These are phyloP conservation scores for Menidia beryllina DNA, from an alignment of 2,113 vertebrate species.

Conservation along the genomic window DNA sequence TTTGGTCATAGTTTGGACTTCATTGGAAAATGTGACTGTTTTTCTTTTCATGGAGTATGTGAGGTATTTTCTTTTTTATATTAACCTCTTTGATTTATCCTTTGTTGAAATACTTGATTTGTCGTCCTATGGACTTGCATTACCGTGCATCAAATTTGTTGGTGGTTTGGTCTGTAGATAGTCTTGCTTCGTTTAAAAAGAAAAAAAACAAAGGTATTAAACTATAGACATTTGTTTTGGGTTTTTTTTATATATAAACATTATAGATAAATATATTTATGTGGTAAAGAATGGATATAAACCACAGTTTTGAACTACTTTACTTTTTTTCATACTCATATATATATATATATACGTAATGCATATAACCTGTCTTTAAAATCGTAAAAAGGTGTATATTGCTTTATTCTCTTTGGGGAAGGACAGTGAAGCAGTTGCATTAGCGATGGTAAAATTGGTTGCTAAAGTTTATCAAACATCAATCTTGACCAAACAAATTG, in stretches of 20 bases:
- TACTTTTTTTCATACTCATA: conserved; percentile 88
- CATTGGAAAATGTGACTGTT: conserved; percentile 88
- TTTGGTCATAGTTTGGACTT: conserved; percentile 79
- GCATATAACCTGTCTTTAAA: conserved; percentile 95
- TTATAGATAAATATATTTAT: conserved; percentile 90
- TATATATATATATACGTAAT: conserved; percentile 90
- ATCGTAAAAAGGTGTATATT: conserved; percentile 92
- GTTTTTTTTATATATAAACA: conserved; percentile 83
- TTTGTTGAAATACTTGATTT: conserved; percentile 86
- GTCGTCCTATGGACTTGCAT: conserved; percentile 92
- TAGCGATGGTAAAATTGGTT: conserved; percentile 87
- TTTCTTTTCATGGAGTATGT: conserved; percentile 83
- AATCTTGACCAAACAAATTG: conserved; percentile 80
- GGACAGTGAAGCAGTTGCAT: conserved; percentile 87
- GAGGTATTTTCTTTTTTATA: conserved; percentile 77
- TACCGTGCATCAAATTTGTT: conserved; percentile 93
- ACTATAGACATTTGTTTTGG: conserved; percentile 86
- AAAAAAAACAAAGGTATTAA: conserved; percentile 81
- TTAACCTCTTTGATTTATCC: conserved; percentile 78
- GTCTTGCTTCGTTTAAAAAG: conserved; percentile 88
- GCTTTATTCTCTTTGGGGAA: conserved; percentile 92
- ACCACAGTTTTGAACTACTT: conserved; percentile 93
- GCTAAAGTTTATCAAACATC: conserved; percentile 86
- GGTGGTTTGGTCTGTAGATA: conserved; percentile 96
- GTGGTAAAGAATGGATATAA: conserved; percentile 93